phyloP scores from a whole-genome alignment of 2,797 vertebrate genomes.

The Gambelia wislizenii region DNA sequence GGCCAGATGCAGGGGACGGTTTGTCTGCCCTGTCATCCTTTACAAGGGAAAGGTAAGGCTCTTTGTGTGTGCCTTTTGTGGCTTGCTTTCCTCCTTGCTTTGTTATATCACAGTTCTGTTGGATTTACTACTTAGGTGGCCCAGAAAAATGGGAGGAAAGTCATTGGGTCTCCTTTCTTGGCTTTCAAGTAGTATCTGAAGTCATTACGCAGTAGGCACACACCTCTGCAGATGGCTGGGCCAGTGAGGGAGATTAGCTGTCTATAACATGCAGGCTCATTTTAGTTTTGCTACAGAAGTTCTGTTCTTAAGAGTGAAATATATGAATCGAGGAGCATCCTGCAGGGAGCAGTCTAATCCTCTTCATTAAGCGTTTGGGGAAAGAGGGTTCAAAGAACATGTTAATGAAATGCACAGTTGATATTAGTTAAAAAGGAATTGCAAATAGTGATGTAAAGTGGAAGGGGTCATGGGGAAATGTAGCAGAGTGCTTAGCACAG shows the following conservation, averaged over 20 bases:
- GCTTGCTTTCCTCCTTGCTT: conserved; percentile 14
- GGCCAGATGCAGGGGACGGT: conserved; percentile 94
- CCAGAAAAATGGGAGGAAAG: neutral
- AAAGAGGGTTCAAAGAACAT: conserved; percentile 33
- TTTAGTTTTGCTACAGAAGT: neutral
- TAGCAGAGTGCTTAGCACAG: conserved; percentile 6
- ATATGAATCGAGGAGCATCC: neutral
- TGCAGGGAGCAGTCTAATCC: conserved; percentile 19
- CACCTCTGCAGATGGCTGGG: neutral
- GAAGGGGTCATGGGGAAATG: neutral
- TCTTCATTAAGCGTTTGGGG: conserved; percentile 26
- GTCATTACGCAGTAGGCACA: neutral
- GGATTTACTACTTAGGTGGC: neutral
- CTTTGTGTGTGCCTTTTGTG: conserved; percentile 3
- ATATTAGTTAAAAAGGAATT: conserved; percentile 33
- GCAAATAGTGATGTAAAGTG: neutral
- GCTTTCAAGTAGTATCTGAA: neutral
- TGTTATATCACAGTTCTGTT: neutral
- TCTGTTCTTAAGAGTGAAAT: neutral
- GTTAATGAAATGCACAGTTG: neutral
- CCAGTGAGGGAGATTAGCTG: neutral
- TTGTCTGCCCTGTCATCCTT: conserved; percentile 97
- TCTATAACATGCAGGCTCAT: neutral
- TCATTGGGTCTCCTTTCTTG: neutral
- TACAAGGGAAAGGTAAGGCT: conserved; percentile 95